phyloP scores from a whole-genome alignment of 1,140 invertebrate species.

The Zelostemma sp. region DNA sequence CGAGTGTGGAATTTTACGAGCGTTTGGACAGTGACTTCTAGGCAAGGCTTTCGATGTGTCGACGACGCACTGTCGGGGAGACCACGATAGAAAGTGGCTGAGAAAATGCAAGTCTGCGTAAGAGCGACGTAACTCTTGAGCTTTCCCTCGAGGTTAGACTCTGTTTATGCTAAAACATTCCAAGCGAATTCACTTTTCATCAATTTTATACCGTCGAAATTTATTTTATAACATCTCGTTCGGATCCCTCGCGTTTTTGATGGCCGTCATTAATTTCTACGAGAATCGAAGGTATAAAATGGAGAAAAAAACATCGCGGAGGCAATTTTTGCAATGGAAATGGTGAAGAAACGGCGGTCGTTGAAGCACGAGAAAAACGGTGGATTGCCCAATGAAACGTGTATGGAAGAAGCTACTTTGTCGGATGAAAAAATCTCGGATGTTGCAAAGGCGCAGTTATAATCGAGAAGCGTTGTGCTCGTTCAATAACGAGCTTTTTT shows the following conservation, averaged over 20 bases:
- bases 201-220: slow-evolving; percentile 8
- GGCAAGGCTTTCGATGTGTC: slow-evolving; percentile 13
- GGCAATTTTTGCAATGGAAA: slow-evolving; percentile 1
- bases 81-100: slow-evolving; percentile 49
- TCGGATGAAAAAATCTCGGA: slow-evolving; percentile 13
- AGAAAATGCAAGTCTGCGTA: slow-evolving; percentile 49
- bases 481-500: slow-evolving; percentile 7
- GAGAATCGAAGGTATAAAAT: no score
- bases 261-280: no score
- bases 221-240: no score
- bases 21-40: slow-evolving; percentile 29
- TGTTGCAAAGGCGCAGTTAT: slow-evolving; percentile 21
- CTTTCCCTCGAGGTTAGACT: slow-evolving; percentile 44
- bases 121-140: slow-evolving; percentile 49
- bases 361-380: slow-evolving; percentile 24
- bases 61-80: slow-evolving; percentile 30
- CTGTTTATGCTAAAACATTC: slow-evolving; percentile 30
- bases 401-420: slow-evolving; percentile 32
- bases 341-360: slow-evolving; percentile 15
- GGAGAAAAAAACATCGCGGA: slow-evolving; percentile 6
- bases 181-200: slow-evolving; percentile 23
- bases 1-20: slow-evolving; percentile 33
- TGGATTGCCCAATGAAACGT: slow-evolving; percentile 34
- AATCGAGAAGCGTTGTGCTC: slow-evolving; percentile 10
- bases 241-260: no score